Conservation (phyloP, 2,888 invertebrate genomes). For the Dichetophora obliterata region DNA sequence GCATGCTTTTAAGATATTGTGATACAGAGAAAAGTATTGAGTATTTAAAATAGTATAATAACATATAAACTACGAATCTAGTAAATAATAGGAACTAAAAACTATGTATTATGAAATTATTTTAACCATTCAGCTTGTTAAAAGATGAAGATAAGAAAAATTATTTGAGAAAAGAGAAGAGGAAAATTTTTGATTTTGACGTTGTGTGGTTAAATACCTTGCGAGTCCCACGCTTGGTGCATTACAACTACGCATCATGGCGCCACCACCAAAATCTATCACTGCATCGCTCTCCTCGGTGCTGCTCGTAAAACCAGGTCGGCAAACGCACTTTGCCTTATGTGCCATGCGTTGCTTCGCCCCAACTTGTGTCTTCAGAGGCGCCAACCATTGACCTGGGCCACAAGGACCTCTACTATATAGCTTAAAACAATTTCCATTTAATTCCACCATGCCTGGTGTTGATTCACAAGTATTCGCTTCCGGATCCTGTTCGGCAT, state of each 20-base stretch:
- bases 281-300: slow-evolving; percentile 57
- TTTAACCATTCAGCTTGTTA: slow-evolving; percentile 18
- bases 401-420: slow-evolving; percentile 84
- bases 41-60: neutral
- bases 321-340: slow-evolving; percentile 77
- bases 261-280: slow-evolving; percentile 36
- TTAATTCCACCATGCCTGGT: slow-evolving; percentile 76
- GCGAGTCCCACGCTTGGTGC: slow-evolving; percentile 77
- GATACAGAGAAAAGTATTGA: slow-evolving; percentile 22
- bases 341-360: slow-evolving; percentile 12
- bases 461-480: slow-evolving; percentile 72
- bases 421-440: slow-evolving; percentile 81
- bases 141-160: slow-evolving; percentile 47
- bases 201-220: slow-evolving; percentile 74
- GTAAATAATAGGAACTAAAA: neutral
- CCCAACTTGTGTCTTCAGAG: slow-evolving; percentile 68
- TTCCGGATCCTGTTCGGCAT: slow-evolving; percentile 41
- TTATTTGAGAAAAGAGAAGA: slow-evolving; percentile 39
- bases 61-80: neutral
- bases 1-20: neutral
- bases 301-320: slow-evolving; percentile 74
- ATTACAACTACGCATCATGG: slow-evolving; percentile 71
- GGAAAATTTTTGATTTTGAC: slow-evolving; percentile 48
- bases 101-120: neutral
- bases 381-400: slow-evolving; percentile 79